Evolutionary conservation across 2,797 vertebrate species (phyloP).

Genomic region (Myripristis murdjan): DNA sequence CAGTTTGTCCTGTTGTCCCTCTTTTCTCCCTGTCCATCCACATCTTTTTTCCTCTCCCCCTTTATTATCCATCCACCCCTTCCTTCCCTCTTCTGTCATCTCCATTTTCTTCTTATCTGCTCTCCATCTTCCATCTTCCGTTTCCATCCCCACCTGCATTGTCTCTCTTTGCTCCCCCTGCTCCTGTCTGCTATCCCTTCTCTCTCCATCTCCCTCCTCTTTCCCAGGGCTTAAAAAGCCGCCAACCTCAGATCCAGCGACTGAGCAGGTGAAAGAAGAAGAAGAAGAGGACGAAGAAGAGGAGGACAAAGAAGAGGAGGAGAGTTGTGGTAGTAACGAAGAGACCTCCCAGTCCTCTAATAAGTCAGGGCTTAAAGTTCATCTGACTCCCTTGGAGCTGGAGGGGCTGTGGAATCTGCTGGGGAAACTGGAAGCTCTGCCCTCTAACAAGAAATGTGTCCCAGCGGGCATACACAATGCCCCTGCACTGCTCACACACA

Average conservation of each 20-base stretch:
- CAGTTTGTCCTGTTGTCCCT: not conserved
- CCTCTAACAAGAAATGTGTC: slow-evolving; percentile 95
- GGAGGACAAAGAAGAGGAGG: slow-evolving; percentile 49
- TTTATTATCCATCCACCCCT: no score
- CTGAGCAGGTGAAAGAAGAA: slow-evolving; percentile 35
- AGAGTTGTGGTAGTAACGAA: slow-evolving; percentile 60
- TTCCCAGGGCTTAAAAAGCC: slow-evolving; percentile 87
- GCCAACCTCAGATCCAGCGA: not conserved
- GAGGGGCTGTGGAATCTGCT: slow-evolving; percentile 95
- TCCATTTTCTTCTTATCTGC: no score
- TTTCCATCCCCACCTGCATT: not conserved
- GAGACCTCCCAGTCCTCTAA: slow-evolving; percentile 57
- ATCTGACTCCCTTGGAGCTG: slow-evolving; percentile 93
- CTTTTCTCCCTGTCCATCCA: not conserved
- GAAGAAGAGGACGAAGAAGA: slow-evolving; percentile 4
- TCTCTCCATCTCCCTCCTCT: no score
- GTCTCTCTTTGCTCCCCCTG: not conserved
- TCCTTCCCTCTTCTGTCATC: no score
- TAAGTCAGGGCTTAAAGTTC: slow-evolving; percentile 66
- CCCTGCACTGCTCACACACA: slow-evolving; percentile 91
- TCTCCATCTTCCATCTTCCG: not conserved
- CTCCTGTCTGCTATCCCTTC: not conserved
- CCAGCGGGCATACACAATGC: slow-evolving; percentile 96
- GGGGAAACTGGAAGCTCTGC: slow-evolving; percentile 94
- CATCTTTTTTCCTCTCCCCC: not conserved